Evolutionary conservation across 2,797 vertebrate species (phyloP), one percentile per base, ranked within the genome.

Genomic region (Botia almorhae): DNA sequence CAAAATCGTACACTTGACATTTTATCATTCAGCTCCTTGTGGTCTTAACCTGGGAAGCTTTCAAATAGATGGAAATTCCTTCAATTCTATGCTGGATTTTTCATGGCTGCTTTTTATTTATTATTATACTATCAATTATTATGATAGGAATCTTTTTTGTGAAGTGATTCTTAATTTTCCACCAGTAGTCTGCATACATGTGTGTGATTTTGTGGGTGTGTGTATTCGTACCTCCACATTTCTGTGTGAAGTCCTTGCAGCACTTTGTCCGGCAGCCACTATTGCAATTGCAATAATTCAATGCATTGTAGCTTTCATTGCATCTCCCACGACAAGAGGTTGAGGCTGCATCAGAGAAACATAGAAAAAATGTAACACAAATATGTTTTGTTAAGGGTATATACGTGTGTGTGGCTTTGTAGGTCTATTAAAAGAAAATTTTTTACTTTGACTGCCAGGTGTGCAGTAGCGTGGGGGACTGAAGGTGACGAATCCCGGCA

Each of bases 311-410:
- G 36, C 12, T 48, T 21, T 80, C 78, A 21, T 74, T 80, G 61
- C 69, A 80, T 73, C 78, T 73, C 13, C 69, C 36, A 12, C 1
- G 16, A 33, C 67, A 68, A 29, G 56, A 68, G 17, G 46, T 65
- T 64, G 53, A 56, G 23, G 17, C 78, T 64, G 48, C 16, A 71
- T 4, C 16, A 39, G 19, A 58, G n/a, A 69, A 6, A 61, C 43
- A 80, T 89, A 93, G 82, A 91, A 93, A 87, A 92, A 93, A 55
- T 93, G 92, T 86, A 96, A 96, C 14, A 53, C 55, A 70, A 29
- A 2, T 16, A 5, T 58, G 13, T 36, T 60, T 33, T 0, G 53
- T 39, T 67, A 29, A 19, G 17, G 21, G 1, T 17, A 13, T 61
- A 4, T 53, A 16, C 14, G 23, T 50, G 13, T 46, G 14, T 53